Base-by-base conservation (phyloP, 1,140 invertebrate species). In the Drosophila sturtevanti region DNA sequence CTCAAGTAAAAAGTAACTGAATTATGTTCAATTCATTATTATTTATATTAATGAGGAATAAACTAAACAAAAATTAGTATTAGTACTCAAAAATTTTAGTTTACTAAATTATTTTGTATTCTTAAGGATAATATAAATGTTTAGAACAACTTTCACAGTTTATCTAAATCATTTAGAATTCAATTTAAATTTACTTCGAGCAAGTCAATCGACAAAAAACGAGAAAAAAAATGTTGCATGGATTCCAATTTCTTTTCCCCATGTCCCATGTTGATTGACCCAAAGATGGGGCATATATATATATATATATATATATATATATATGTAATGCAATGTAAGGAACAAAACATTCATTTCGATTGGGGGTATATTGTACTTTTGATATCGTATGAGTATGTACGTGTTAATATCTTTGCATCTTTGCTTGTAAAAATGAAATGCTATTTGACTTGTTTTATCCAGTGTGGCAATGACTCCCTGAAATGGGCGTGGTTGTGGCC, bases 301-400 rank as follows among this genome's bases (percentile, higher is more conserved):
- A 31, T 86, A 82, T 71, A 89, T 86, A 79, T 89, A 71, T 86
- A 79, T 75, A 82, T 87, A 82, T 86, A 31, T 86, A 82, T 71
- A 89, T 86, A 79, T 89, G n/a, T 82, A 79, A 86, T 82, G 66
- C 48, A 61, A 52, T 61, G 41, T 55, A 51, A 68, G 79, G 75
- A 82, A 82, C 79, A 68, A 67, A 68, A 68, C 62, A 79, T 85
- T 68, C 71, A 69, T 72, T 70, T 76, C 74, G 79, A 61, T 76
- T n/a, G n/a, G 61, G 66, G 16, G 10, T 48, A 9, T 48, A 48
- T 48, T 21, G 41, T 66, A 68, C 72, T 69, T 31, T 31, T 31
- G 27, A 31, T 31, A 31, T 31, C 27, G 6, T 31, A 31, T 31
- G 62, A 38, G 56, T 63, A 61, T 66, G 84, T 87, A 86, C 82